Evolutionary conservation across 2,888 invertebrate genomes (phyloP), one percentile per base, ranked within the genome.

Genomic region (Julus scandinavius): DNA sequence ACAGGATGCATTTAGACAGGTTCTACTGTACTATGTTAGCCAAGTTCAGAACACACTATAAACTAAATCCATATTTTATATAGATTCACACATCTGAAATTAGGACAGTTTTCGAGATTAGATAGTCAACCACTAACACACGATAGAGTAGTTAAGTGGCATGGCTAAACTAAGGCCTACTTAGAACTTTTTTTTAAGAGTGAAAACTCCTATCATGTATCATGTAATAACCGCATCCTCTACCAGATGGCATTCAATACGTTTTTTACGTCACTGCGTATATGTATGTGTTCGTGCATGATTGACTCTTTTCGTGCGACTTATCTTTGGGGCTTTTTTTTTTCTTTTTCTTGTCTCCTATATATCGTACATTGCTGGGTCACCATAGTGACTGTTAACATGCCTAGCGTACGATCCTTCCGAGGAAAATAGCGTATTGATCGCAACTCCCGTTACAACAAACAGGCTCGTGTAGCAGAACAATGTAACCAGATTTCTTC

Each of bases 361-460:
- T n/a, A n/a, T 0, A 72, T 72, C 72, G 72, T 72, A 29, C 72
- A 72, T 20, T 29, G 29, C 72, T 72, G 72, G 72, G 72, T 72
- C 72, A 72, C 72, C 72, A 72, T 72, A 72, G 72, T 72, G 72
- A 72, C 72, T 72, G 72, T 72, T 72, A 72, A 72, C 72, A 72
- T 72, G 72, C 72, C 72, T 4, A 72, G 72, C 72, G 72, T 29
- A 63, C 9, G 11, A 72, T 72, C 29, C 72, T 6, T 9, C 7
- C 72, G 72, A 72, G 29, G 29, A n/a, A 72, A 72, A 72, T 72
- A 9, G 29, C 72, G 72, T 72, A 72, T 72, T 72, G 72, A 72
- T 72, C 72, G 72, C 6, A 29, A 29, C 29, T 72, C 72, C 72
- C 72, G 72, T 72, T 72, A 72, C 72, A 72, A 72, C 72, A 72